A percentile compares a stretch with the other conserved stretches of the same genome.
phyloP scores from a whole-genome alignment of 2,113 vertebrate species.

The Pseudorhombus dupliciocellatus region DNA sequence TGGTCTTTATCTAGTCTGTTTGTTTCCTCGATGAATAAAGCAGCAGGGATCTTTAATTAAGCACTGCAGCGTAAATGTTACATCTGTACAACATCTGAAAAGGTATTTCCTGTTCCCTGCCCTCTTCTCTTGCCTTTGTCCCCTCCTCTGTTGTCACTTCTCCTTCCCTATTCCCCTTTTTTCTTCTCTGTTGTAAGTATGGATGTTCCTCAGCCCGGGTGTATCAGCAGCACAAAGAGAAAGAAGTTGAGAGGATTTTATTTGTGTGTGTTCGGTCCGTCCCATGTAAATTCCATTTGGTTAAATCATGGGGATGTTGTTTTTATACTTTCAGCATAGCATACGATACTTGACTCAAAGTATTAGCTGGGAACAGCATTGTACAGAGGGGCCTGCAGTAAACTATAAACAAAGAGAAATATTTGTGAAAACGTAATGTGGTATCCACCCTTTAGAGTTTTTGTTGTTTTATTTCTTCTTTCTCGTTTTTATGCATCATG shows the following conservation, averaged over 20 bases:
- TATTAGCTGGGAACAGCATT: slow-evolving; percentile 51
- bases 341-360: slow-evolving; percentile 21
- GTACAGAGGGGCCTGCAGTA: slow-evolving; percentile 20
- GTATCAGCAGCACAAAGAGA: background rate
- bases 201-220: slow-evolving; percentile 1
- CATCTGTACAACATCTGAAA: background rate
- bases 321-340: slow-evolving; percentile 33
- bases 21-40: background rate
- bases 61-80: slow-evolving; percentile 9
- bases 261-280: slow-evolving; percentile 22
- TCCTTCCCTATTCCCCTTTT: background rate
- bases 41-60: background rate
- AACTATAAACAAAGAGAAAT: slow-evolving; percentile 2
- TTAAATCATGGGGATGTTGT: slow-evolving; percentile 3
- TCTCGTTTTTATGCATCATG: slow-evolving; percentile 29
- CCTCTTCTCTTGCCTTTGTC: background rate
- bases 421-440: background rate
- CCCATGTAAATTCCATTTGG: slow-evolving; percentile 27
- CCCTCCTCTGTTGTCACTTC: background rate
- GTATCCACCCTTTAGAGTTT: slow-evolving; percentile 8
- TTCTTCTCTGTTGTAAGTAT: slow-evolving; percentile 15
- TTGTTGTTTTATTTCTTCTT: slow-evolving; percentile 4
- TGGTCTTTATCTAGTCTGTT: slow-evolving; percentile 1
- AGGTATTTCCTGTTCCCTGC: background rate
- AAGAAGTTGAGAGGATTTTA: background rate